Percentiles rank a stretch among this genome's conserved stretches.
phyloP scores from a whole-genome alignment of 2,113 vertebrate species.

The Petaurus breviceps region DNA sequence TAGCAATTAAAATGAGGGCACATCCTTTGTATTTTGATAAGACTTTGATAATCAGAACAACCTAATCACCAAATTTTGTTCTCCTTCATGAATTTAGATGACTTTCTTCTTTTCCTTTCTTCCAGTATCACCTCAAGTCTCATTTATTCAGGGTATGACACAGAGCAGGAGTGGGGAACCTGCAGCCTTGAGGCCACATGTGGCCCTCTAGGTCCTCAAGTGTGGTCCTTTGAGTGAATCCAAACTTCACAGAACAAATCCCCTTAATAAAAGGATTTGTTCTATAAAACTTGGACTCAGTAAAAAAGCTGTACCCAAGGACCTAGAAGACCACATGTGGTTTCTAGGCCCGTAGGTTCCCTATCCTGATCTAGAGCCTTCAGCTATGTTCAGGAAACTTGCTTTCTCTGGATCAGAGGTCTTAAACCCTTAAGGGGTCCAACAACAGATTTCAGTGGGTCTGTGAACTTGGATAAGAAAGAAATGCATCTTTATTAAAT shows the following conservation, averaged over 20 bases:
- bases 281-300: too few relatives aligned
- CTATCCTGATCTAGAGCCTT: neutral
- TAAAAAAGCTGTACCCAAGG: too few relatives aligned
- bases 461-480: neutral
- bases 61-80: neutral
- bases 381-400: slow-evolving; percentile 13
- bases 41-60: slow-evolving; percentile 28
- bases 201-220: too few relatives aligned
- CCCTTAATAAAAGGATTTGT: too few relatives aligned
- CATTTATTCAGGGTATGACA: slow-evolving; percentile 47
- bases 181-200: too few relatives aligned
- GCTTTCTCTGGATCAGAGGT: slow-evolving; percentile 2
- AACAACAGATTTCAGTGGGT: neutral
- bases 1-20: slow-evolving; percentile 5
- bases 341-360: neutral
- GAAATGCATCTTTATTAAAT: neutral
- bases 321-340: too few relatives aligned
- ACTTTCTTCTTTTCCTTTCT: neutral
- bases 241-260: too few relatives aligned
- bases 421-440: neutral
- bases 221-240: too few relatives aligned
- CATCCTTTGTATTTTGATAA: slow-evolving; percentile 22
- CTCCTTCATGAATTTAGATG: slow-evolving; percentile 5
- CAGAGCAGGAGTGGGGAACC: too few relatives aligned
- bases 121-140: neutral